Evolutionary conservation across 2,113 vertebrate genomes (phyloP).

Genomic region (Anoura caudifer): DNA sequence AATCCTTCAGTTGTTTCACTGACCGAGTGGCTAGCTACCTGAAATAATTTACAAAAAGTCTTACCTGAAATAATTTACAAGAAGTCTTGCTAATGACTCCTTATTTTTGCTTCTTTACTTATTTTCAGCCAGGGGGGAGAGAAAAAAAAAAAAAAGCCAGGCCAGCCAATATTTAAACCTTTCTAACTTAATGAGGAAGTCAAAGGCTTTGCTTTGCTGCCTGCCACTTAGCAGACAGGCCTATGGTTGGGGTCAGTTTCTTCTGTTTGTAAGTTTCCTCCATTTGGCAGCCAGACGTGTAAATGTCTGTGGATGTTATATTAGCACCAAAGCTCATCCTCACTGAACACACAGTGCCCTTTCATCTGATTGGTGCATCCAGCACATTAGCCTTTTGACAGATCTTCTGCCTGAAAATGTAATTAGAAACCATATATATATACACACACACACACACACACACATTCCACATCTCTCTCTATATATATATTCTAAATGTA

Average conservation of each 20-base stretch:
- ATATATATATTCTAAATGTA: slow-evolving; percentile 15
- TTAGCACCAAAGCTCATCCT: slow-evolving; percentile 44
- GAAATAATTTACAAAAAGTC: no score
- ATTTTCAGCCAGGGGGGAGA: not conserved
- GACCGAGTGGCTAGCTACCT: not conserved
- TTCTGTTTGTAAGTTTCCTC: slow-evolving; percentile 7
- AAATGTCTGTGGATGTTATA: slow-evolving; percentile 59
- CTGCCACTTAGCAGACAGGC: rapidly evolving
- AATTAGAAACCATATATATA: slow-evolving; percentile 2
- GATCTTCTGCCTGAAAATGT: slow-evolving; percentile 59
- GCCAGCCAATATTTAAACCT: not conserved
- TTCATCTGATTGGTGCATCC: slow-evolving; percentile 71
- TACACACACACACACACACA: no score
- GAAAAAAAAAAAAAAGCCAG: no score
- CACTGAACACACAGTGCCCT: slow-evolving; percentile 71
- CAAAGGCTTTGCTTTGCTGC: not conserved
- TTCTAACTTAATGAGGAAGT: not conserved
- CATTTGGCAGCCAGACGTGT: not conserved
- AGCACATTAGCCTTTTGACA: slow-evolving; percentile 49
- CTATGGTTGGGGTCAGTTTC: not conserved
- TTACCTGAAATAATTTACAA: not conserved
- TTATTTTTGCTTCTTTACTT: not conserved
- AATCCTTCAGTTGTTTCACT: not conserved
- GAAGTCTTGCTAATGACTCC: not conserved
- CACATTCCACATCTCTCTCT: no score